Base-by-base conservation (phyloP, 2,113 vertebrate species). In the Herpailurus yagouaroundi region DNA sequence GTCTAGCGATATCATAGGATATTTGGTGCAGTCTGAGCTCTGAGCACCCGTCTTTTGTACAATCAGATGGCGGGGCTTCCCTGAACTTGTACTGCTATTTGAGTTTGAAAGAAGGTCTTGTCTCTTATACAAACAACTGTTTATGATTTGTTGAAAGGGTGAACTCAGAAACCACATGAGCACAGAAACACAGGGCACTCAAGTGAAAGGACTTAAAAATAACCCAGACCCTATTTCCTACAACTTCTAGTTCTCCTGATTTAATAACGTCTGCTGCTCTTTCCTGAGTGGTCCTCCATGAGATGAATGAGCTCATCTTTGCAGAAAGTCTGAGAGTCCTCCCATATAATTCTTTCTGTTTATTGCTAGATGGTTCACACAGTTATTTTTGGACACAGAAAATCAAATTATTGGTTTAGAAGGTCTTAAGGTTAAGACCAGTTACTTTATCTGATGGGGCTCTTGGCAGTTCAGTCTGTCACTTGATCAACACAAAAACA, bases 111-210 rank as follows among this genome's bases (percentile, higher is more conserved):
- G 92, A 71, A 68, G 38, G 6, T 77, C 82, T 97, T 55, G 11
- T 81, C 41, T 95, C 69, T 81, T 60, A 29, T 3, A 60, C 8
- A 69, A 91, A 38, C n/a, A 91, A 64, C 36, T 19, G 10, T 94
- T 92, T 86, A 64, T 66, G 77, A 89, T 92, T 93, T 50, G 12
- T 86, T 95, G 57, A 73, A 92, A 69, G 33, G 11, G 6, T 94
- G 33, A 19, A 36, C 76, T 79, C 27, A 57, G 4, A 81, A 63
- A 89, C 27, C 45, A 83, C 45, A 60, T 16, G 29, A 63, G 1
- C 60, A 73, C 21, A 89, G 21, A 96, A 76, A 80, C 81, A 77
- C 33, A 79, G 36, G 71, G 33, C 38, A 68, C 0, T 21, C 48
- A 52, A 16, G 12, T 60, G 31, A 95, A 89, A 55, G 13, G 57